Conservation (phyloP, 1,140 invertebrate species). For the Parasteatoda tepidariorum region DNA sequence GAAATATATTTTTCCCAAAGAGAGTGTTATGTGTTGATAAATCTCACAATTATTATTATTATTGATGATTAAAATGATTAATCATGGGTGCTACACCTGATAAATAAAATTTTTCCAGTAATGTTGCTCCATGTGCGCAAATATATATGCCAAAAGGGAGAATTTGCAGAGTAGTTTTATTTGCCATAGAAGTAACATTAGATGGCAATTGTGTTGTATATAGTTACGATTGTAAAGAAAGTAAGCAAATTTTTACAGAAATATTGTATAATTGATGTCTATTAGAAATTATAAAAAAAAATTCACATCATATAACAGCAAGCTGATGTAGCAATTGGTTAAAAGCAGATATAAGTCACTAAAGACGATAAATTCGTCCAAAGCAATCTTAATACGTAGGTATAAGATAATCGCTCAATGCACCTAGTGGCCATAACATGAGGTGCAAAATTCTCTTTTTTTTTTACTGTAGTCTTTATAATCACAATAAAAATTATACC, state of each 20-base stretch:
- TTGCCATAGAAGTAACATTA: conserved; percentile 56
- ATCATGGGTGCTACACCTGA: conserved; percentile 44
- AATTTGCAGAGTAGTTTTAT: conserved; percentile 51
- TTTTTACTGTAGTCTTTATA: conserved; percentile 58
- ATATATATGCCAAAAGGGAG: conserved; percentile 25
- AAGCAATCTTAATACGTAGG: conserved; percentile 61
- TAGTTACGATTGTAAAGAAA: conserved; percentile 46
- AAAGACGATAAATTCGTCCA: conserved; percentile 60
- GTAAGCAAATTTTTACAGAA: conserved; percentile 60
- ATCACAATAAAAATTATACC: conserved; percentile 60
- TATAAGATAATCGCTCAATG: conserved; percentile 60
- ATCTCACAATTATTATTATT: conserved; percentile 45
- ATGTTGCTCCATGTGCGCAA: conserved; percentile 53
- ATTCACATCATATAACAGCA: conserved; percentile 46
- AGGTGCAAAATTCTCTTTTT: conserved; percentile 57
- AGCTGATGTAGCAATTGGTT: conserved; percentile 58
- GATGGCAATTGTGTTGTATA: conserved; percentile 58
- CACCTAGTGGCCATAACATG: conserved; percentile 57
- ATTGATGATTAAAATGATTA: conserved; percentile 5
- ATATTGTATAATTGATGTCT: conserved; percentile 51
- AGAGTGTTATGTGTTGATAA: conserved; percentile 36
- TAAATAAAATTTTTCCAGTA: conserved; percentile 48
- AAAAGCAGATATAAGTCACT: conserved; percentile 59
- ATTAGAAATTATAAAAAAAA: conserved; percentile 47
- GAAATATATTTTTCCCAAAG: conserved; percentile 44